These are phyloP conservation scores for Hydrozoanthus tunicans DNA, from an alignment of 64 coral and sea anemone genomes.

Conservation along the genomic window DNA sequence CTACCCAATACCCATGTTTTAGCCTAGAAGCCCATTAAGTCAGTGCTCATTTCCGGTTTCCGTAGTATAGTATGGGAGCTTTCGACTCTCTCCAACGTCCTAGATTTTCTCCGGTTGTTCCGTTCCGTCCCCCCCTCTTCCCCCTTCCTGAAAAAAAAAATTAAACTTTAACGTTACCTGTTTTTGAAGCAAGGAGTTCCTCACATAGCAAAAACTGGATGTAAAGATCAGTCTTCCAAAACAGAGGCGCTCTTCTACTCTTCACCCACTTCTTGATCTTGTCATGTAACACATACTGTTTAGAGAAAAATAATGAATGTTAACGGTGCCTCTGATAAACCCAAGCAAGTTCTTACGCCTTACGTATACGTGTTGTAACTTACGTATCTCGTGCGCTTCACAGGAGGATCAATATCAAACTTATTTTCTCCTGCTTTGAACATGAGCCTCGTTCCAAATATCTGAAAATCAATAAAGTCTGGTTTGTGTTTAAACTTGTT, in stretches of 20 bases:
- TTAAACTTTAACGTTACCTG: neutral
- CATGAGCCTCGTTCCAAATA: constrained; percentile 43
- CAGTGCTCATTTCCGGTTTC: too few species aligned
- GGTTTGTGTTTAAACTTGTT: too few species aligned
- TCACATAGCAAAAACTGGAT: constrained; percentile 54
- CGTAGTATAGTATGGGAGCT: too few species aligned
- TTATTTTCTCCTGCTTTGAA: neutral
- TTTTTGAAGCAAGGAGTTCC: constrained; percentile 6
- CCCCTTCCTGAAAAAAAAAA: neutral
- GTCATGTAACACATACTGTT: constrained; percentile 46
- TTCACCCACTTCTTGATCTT: constrained; percentile 67
- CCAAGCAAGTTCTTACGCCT: neutral
- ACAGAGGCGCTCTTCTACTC: constrained; percentile 53
- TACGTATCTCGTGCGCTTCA: constrained; percentile 39
- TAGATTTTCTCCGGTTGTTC: too few species aligned
- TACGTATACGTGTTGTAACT: neutral
- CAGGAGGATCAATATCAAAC: constrained; percentile 45
- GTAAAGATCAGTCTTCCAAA: constrained; percentile 77
- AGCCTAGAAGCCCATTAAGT: too few species aligned
- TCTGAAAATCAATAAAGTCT: neutral
- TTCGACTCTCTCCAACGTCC: too few species aligned
- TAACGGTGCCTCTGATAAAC: neutral
- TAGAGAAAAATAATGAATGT: neutral
- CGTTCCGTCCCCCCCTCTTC: too few species aligned
- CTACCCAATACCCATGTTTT: too few species aligned